Base-by-base conservation (phyloP, 2,888 invertebrate genomes). In the Melieria picta region DNA sequence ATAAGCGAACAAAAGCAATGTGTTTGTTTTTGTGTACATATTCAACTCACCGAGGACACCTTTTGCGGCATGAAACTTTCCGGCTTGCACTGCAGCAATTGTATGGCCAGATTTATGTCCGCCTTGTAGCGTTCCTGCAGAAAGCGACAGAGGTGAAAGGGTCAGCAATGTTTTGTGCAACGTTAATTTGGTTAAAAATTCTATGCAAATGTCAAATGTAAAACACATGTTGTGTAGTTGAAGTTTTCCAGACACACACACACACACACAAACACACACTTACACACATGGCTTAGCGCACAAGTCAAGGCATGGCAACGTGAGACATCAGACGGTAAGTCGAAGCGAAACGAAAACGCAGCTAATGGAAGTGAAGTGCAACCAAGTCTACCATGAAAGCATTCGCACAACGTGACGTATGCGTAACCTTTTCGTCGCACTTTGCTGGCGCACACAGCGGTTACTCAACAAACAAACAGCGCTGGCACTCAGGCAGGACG, bases 61-160 rank as follows among this genome's bases (percentile, higher is more conserved):
- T 94, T 95, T 83, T 97, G 97, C 60, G 96, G 92, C 74, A 97
- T 93, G 89, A 97, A 98, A 88, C 95, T 95, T 77, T 95, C 94
- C 78, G 97, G 97, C 84, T 97, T 97, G 87, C 97, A 97, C 85
- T 98, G 97, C 68, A 98, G 89, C 80, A 98, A 89, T 87, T 97
- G 96, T 79, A 97, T 96, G 74, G 97, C 97, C 83, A 96, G 88
- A 87, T 94, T 95, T 85, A 97, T 96, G 85, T 98, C 98, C 83
- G 93, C 94, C 86, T 96, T 93, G 87, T 96, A 97, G 81, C 95
- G 91, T 84, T 97, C 97, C 97, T 97, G 89, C 58, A 91, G 66
- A 48, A 64, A 13, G 55, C 45, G 63, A 69, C 69, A 30, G 30
- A 30, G 30, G 30, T 30, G 30, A 30, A 30, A 30, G 30, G 30